These are phyloP conservation scores for Hylaea fasciaria DNA, from an alignment of 2,888 invertebrate genomes.

Conservation along the genomic window DNA sequence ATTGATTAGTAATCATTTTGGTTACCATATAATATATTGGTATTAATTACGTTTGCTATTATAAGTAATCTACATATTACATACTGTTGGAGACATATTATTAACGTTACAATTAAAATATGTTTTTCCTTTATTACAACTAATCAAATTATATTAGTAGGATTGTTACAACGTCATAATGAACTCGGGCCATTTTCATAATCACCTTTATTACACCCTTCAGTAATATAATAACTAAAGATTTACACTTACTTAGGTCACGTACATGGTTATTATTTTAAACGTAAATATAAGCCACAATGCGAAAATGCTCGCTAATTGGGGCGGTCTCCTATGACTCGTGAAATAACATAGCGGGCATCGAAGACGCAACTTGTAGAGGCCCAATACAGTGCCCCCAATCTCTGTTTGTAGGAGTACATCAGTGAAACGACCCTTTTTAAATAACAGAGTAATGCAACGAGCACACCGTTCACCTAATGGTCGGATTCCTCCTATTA, in stretches of 20 bases:
- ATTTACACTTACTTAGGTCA: conserved; percentile 28
- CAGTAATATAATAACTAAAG: conserved; percentile 9
- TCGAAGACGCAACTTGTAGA: conserved; percentile 1
- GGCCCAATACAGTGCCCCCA: background rate
- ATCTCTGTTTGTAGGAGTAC: background rate
- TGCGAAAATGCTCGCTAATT: conserved; percentile 63
- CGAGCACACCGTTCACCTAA: too few relatives aligned
- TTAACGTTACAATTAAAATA: too few relatives aligned
- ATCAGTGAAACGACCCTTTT: conserved; percentile 6
- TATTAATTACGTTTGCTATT: too few relatives aligned
- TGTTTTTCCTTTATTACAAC: too few relatives aligned
- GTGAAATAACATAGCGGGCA: conserved; percentile 53
- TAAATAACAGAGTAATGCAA: too few relatives aligned
- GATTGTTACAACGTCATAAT: background rate
- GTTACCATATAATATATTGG: background rate
- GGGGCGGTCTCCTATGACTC: conserved; percentile 51
- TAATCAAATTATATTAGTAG: too few relatives aligned
- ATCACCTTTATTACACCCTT: conserved; percentile 7
- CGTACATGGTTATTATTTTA: conserved; percentile 37
- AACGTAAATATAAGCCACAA: conserved; percentile 42
- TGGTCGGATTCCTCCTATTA: too few relatives aligned
- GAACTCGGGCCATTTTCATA: conserved; percentile 2
- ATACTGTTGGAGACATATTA: too few relatives aligned
- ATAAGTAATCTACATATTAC: too few relatives aligned
- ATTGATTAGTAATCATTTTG: background rate